A percentile compares a stretch with the other conserved stretches of the same genome.
These are phyloP conservation scores for Pseudomyrmex cubaensis DNA, from an alignment of 1,140 invertebrate species.

Conservation along the genomic window DNA sequence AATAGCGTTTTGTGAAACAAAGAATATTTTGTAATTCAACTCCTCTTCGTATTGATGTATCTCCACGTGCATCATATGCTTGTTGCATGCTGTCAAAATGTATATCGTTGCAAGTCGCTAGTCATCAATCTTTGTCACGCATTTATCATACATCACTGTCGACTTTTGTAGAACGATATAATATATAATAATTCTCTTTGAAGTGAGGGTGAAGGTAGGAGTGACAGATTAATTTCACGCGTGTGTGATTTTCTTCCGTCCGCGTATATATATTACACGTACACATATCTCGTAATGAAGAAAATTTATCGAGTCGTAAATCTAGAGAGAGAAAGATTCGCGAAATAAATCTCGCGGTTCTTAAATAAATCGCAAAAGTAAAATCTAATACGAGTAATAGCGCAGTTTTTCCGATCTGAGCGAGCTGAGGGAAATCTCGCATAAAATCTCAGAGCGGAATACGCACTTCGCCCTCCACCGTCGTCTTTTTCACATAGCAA, in stretches of 20 bases:
- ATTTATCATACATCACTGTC: constrained; percentile 4
- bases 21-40: background rate
- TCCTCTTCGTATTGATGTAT: constrained; percentile 1
- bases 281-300: too few relatives aligned
- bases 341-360: too few relatives aligned
- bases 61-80: constrained; percentile 26
- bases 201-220: constrained; percentile 53
- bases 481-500: constrained; percentile 38
- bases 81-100: constrained; percentile 58
- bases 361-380: background rate
- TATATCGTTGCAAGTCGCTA: constrained; percentile 25
- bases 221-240: constrained; percentile 14
- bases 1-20: background rate
- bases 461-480: constrained; percentile 39
- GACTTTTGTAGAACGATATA: constrained; percentile 25
- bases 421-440: background rate
- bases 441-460: background rate
- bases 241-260: constrained; percentile 2
- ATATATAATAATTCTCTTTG: constrained; percentile 9
- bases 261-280: too few relatives aligned
- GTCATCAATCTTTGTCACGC: constrained; percentile 22
- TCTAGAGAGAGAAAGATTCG: too few relatives aligned
- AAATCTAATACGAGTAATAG: background rate
- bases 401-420: background rate
- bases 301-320: too few relatives aligned